Base-by-base conservation (phyloP, 2,888 invertebrate genomes). In the Octodonta nipae region DNA sequence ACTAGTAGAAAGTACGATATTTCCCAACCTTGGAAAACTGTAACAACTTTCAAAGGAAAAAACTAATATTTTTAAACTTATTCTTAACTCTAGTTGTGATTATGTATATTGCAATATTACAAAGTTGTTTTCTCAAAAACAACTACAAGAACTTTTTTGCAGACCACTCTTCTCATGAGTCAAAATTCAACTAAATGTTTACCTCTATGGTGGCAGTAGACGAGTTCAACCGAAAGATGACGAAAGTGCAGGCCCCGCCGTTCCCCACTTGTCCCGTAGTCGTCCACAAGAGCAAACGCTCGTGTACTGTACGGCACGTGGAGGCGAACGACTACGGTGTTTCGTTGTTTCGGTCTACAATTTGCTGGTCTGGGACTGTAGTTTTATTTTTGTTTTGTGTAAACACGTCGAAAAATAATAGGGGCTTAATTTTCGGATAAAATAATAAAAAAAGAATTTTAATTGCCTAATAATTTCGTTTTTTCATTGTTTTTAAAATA, bases 161-260 rank as follows among this genome's bases (percentile, higher is more conserved):
- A 44, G 40, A 50, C 54, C 48, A 50, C 49, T 49, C 52, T 43
- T 46, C 36, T 30, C 42, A 48, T 51, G 46, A 44, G 51, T 51
- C 49, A 55, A 58, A 58, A 58, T 58, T 56, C 55, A 55, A 60
- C 59, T 60, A 56, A 58, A 56, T 57, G 54, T 55, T 61, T 59
- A 60, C 59, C 58, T 58, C 56, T n/a, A n/a, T n/a, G n/a, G n/a
- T n/a, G n/a, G n/a, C n/a, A n/a, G 28, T 28, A 28, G 33, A 15
- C 28, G 28, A 13, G 28, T 6, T 15, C 14, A 11, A 16, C 10
- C 52, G 55, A 43, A 25, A 12, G 30, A 20, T 7, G 27, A 36
- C 58, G 60, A 49, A 34, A 13, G 27, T n/a, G 16, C 26, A n/a
- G n/a, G 22, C n/a, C 22, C 22, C 22, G 22, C 22, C 40, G 55